Evolutionary conservation across 2,888 invertebrate species (phyloP), one percentile per base, ranked within the genome.

Genomic region (Drosophila cyrtoloma): DNA sequence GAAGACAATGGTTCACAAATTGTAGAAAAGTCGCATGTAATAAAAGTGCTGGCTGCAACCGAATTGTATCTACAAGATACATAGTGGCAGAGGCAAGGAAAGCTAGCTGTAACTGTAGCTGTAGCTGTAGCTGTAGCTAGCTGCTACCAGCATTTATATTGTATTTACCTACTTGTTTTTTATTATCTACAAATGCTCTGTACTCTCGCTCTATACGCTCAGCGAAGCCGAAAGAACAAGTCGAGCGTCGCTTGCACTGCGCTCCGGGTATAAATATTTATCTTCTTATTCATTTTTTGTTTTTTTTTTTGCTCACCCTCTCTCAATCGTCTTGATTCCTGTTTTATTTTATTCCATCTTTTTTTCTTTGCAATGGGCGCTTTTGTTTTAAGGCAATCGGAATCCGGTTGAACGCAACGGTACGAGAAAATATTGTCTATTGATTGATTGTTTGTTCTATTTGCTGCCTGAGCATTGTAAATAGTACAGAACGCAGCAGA

Each of bases 141-240:
- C 60, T 68, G 79, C 86, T 86, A 89, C 87, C 87, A 87, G 87
- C 87, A 87, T 87, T 87, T 87, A 90, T 87, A 87, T 87, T 87
- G 87, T 87, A 87, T 87, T 87, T 87, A 87, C 87, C 87, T 87
- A 87, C 89, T 87, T 90, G 87, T 90, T 89, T 89, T 89, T 87
- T 90, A 86, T 89, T 86, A 90, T 86, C 86, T 86, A 90, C 80
- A 88, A 85, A 85, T 82, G 83, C 85, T 85, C 82, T 66, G 62
- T 69, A 65, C 89, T 84, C 59, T 50, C 65, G 61, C 74, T 62
- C 87, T 81, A 90, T 63, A 81, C 87, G 90, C 87, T 87, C 90
- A 90, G 76, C 90, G 90, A 89, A 87, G 87, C 87, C 86, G 87
- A 87, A 87, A 86, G 89, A 87, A 90, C 87, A 87, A 87, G 87